phyloP scores from a whole-genome alignment of 2,797 vertebrate genomes.

The Philypnodon macrostomus region DNA sequence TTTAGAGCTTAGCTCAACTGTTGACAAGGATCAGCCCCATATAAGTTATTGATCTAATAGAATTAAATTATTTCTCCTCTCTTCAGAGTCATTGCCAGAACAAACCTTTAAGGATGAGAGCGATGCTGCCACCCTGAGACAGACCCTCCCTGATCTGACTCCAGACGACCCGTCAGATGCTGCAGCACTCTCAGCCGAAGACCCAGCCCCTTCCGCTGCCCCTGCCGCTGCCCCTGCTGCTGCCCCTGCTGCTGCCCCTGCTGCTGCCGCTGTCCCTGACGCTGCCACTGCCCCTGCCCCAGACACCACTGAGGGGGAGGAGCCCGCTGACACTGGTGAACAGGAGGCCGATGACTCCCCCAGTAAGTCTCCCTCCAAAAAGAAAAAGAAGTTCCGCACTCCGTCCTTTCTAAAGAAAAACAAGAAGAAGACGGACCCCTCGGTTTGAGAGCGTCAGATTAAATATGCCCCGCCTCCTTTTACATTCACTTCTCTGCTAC shows the following conservation, averaged over 20 bases:
- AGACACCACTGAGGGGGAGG: constrained; percentile 73
- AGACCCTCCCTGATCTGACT: constrained; percentile 93
- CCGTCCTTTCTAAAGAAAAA: constrained; percentile 99
- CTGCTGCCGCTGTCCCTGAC: background rate
- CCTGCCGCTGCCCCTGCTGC: constrained; percentile 20
- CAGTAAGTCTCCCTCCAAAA: constrained; percentile 97
- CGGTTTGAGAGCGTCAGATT: constrained; percentile 62
- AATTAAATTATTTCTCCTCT: constrained; percentile 28
- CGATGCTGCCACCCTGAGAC: constrained; percentile 91
- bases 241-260: constrained; percentile 58
- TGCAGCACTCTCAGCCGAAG: constrained; percentile 77
- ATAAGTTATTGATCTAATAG: constrained; percentile 1
- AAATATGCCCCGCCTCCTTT: constrained; percentile 35
- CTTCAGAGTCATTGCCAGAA: constrained; percentile 81
- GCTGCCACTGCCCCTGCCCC: constrained; percentile 44
- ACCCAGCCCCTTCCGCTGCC: constrained; percentile 64
- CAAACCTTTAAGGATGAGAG: constrained; percentile 85
- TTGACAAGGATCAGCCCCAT: constrained; percentile 14
- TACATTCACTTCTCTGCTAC: constrained; percentile 30
- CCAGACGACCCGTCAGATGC: constrained; percentile 90
- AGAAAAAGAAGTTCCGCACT: constrained; percentile 99
- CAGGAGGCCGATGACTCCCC: constrained; percentile 93
- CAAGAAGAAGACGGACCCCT: constrained; percentile 95
- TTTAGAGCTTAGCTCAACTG: constrained; percentile 1
- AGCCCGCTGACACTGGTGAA: constrained; percentile 77